Percentiles rank a stretch among this genome's conserved stretches.
Evolutionary conservation across 2,113 vertebrate genomes (phyloP).

Genomic region (Cottus gobio): DNA sequence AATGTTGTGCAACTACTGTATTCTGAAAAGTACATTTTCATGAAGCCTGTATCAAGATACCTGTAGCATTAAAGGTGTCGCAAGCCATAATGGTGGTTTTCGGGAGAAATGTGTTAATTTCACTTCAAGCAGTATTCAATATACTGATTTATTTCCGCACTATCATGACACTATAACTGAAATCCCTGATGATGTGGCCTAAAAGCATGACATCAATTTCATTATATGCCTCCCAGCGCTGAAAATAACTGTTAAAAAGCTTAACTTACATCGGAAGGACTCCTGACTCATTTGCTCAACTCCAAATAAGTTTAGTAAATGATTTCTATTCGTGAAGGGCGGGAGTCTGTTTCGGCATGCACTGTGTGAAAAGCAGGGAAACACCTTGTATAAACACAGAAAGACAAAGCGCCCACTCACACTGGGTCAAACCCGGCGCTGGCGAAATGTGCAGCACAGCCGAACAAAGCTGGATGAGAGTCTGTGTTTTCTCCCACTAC

Average conservation of each 20-base stretch:
- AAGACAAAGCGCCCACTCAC: slow-evolving; percentile 32
- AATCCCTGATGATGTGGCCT: slow-evolving; percentile 12
- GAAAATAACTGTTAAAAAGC: slow-evolving; percentile 18
- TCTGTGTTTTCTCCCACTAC: slow-evolving; percentile 1
- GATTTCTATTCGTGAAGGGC: background rate
- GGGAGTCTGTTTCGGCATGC: slow-evolving; percentile 8
- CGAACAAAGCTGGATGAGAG: slow-evolving; percentile 8
- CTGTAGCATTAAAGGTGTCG: background rate
- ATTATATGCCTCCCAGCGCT: background rate
- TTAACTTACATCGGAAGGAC: background rate
- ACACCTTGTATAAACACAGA: slow-evolving; percentile 36
- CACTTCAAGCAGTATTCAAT: background rate
- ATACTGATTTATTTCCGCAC: background rate
- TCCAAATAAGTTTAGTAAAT: slow-evolving; percentile 6
- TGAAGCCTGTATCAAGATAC: background rate
- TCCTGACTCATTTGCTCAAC: background rate
- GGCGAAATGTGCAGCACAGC: background rate
- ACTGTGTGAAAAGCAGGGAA: slow-evolving; percentile 26
- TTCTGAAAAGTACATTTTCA: background rate
- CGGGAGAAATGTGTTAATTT: background rate
- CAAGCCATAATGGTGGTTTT: background rate
- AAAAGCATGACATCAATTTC: slow-evolving; percentile 7
- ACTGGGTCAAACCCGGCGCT: background rate
- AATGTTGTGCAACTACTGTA: background rate
- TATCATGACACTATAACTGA: background rate